These are phyloP conservation scores for Penaeus japonicus DNA, from an alignment of 1,140 invertebrate genomes.

Conservation along the genomic window DNA sequence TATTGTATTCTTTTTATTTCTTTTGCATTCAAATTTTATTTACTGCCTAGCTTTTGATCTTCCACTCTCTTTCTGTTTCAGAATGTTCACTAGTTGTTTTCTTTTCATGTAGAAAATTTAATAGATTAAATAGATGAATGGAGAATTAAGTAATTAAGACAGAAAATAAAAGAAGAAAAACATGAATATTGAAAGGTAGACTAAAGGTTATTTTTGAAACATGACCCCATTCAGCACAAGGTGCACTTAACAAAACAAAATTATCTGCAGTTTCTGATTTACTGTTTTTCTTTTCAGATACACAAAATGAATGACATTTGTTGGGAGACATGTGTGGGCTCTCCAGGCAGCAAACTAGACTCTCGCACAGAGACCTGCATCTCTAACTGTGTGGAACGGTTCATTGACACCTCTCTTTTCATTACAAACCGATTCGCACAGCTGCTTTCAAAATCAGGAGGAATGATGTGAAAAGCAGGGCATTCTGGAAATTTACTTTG, in stretches of 20 bases:
- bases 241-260: background rate
- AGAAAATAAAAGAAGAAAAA: no score
- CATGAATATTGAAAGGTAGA: no score
- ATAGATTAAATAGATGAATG: no score
- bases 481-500: no score
- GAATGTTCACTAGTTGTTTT: no score
- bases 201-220: no score
- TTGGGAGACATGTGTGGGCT: constrained; percentile 94
- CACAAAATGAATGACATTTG: constrained; percentile 92
- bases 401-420: constrained; percentile 88
- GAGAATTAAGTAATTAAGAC: no score
- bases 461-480: background rate
- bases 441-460: constrained; percentile 72
- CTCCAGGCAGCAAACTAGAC: constrained; percentile 85
- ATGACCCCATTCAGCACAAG: background rate
- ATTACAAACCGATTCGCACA: constrained; percentile 87
- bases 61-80: no score
- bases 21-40: no score
- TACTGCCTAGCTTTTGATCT: no score
- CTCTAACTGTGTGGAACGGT: constrained; percentile 91
- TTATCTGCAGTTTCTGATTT: background rate
- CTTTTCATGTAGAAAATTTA: no score
- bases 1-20: no score
- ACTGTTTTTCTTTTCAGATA: constrained; percentile 71
- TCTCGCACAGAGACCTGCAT: constrained; percentile 88